Evolutionary conservation across 2,888 invertebrate species (phyloP).

Genomic region (Melanargia galathea): DNA sequence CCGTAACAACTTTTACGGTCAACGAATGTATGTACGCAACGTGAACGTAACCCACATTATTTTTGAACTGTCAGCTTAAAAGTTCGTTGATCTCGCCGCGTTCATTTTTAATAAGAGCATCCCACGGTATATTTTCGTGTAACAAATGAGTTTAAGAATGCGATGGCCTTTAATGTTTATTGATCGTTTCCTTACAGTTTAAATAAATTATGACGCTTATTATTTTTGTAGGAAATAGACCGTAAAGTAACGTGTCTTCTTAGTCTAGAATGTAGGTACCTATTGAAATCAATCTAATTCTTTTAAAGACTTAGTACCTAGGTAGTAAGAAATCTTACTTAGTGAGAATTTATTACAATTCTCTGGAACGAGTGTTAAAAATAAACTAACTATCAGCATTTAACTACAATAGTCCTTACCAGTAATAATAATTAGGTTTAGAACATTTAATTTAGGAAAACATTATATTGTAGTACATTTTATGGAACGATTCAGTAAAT

Average conservation of each 20-base stretch:
- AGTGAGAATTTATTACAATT: too few relatives aligned
- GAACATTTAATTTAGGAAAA: too few relatives aligned
- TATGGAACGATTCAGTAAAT: too few relatives aligned
- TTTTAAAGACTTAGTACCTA: too few relatives aligned
- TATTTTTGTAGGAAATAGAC: not conserved
- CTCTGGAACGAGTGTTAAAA: too few relatives aligned
- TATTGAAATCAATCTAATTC: not conserved
- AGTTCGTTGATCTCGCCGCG: conserved; percentile 75
- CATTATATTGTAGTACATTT: too few relatives aligned
- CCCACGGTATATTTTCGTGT: conserved; percentile 69
- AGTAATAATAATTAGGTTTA: too few relatives aligned
- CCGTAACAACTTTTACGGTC: conserved; percentile 80
- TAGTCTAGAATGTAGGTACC: not conserved
- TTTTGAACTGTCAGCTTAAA: conserved; percentile 80
- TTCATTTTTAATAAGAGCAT: conserved; percentile 76
- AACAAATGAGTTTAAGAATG: conserved; percentile 42
- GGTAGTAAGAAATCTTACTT: too few relatives aligned
- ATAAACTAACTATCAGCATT: too few relatives aligned
- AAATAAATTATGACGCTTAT: conserved; percentile 6
- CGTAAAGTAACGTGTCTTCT: not conserved
- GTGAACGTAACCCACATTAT: conserved; percentile 82
- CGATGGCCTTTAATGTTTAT: conserved; percentile 14
- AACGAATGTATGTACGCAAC: conserved; percentile 77
- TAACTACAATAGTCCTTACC: too few relatives aligned
- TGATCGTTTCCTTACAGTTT: conserved; percentile 1